Base-by-base conservation (phyloP, 2,113 vertebrate genomes). In the Fukomys damarensis region DNA sequence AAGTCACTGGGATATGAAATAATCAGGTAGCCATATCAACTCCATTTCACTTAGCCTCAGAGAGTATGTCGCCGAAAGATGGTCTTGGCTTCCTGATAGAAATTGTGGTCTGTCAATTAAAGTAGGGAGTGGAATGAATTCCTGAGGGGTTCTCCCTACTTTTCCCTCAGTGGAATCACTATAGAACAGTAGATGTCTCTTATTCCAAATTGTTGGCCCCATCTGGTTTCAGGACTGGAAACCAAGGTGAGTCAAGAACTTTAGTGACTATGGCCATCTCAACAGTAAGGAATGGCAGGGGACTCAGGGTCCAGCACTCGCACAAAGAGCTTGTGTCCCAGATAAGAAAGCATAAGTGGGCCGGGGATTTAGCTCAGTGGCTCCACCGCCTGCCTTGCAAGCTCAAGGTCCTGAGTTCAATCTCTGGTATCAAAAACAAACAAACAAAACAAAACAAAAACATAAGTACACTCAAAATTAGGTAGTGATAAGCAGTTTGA, bases 51-150 rank as follows among this genome's bases (percentile, higher is more conserved):
- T 93, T 92, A 88, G 32, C 20, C 38, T 79, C 61, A 79, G 38
- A 86, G 83, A 85, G 7, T 38, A 80, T 35, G 59, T 30, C 72
- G 3, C 66, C 76, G 81, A 41, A 83, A 96, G 43, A 95, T 9
- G 26, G 19, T 94, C n/a, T 80, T 77, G 81, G 32, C 52, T 63
- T 88, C 91, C 35, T 41, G 38, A 59, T 38, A 92, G 59, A 85
- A 95, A 96, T 79, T 83, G 26, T 63, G n/a, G 46, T 89, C 74
- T 94, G 24, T 91, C 83, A 70, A 19, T 91, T 65, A 92, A 91
- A 95, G 41, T 56, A 52, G 79, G 79, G 72, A 80, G 41, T 65
- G 6, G 46, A 86, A 28, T 86, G 24, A 89, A 32, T 89, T 90
- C 63, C 22, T 2, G 0, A 96, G 41, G 41, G 46, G 11, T 92